These are phyloP conservation scores for Ganaspis brasiliensis DNA, from an alignment of 2,888 invertebrate genomes.

Conservation along the genomic window DNA sequence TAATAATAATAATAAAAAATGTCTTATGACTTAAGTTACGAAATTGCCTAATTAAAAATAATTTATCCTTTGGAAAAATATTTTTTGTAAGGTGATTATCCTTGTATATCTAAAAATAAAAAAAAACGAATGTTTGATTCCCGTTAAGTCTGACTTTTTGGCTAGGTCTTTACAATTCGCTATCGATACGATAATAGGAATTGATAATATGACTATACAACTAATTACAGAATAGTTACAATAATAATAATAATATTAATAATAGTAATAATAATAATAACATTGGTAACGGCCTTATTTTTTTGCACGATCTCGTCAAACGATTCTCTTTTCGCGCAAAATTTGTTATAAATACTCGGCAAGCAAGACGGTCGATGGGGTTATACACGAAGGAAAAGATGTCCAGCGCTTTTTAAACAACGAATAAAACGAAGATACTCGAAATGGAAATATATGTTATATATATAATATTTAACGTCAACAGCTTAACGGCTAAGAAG, in stretches of 20 bases:
- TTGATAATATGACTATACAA: conserved; percentile 63
- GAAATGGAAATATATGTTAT: conserved; percentile 73
- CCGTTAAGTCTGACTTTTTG: conserved; percentile 48
- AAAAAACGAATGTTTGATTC: conserved; percentile 41
- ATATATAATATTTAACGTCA: conserved; percentile 74
- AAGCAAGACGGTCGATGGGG: conserved; percentile 69
- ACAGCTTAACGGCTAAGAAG: conserved; percentile 78
- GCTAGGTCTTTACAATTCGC: conserved; percentile 54
- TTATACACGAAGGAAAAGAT: conserved; percentile 59
- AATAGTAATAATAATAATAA: conserved; percentile 69
- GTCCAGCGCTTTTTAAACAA: conserved; percentile 64
- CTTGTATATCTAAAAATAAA: conserved; percentile 29
- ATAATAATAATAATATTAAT: conserved; percentile 69
- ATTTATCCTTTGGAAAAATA: no score
- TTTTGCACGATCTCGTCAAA: conserved; percentile 64
- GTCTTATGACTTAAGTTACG: no score
- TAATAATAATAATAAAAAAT: no score
- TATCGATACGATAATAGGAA: conserved; percentile 55
- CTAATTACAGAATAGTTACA: conserved; percentile 67
- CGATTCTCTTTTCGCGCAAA: conserved; percentile 52
- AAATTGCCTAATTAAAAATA: conserved; percentile 1
- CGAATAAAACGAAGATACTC: conserved; percentile 64
- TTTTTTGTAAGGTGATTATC: conserved; percentile 20
- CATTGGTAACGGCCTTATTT: conserved; percentile 76
- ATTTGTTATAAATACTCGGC: conserved; percentile 60